Evolutionary conservation across 2,113 vertebrate genomes (phyloP).

Genomic region (Madoqua kirkii): DNA sequence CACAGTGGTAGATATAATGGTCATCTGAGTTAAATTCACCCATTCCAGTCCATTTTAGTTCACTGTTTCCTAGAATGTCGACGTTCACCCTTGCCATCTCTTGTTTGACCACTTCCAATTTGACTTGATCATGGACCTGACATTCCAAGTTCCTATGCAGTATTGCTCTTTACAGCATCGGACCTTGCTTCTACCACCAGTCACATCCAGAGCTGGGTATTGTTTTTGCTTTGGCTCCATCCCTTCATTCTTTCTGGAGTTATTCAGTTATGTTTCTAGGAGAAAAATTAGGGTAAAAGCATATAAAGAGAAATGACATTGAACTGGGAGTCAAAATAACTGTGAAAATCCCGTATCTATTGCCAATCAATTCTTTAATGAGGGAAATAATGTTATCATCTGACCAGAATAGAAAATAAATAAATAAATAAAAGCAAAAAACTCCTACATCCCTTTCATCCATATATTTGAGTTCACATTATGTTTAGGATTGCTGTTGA

Average conservation of each 20-base stretch:
- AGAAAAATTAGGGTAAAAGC: not conserved
- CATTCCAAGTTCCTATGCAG: no score
- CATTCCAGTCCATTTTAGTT: no score
- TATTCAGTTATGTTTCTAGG: not conserved
- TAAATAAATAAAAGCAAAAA: not conserved
- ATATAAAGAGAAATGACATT: not conserved
- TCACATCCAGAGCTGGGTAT: no score
- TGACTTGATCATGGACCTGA: no score
- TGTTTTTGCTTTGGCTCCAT: no score
- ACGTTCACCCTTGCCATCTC: no score
- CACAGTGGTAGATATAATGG: no score
- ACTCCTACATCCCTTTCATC: not conserved
- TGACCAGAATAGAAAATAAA: not conserved
- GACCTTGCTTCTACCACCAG: no score
- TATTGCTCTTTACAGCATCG: no score
- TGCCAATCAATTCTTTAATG: not conserved
- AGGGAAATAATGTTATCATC: not conserved
- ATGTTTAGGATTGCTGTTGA: not conserved
- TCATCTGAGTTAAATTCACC: no score
- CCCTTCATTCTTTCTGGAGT: not conserved
- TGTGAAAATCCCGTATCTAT: accelerated
- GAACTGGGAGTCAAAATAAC: not conserved
- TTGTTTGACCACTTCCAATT: no score
- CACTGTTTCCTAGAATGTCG: no score
- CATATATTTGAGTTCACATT: not conserved